phyloP scores from a whole-genome alignment of 1,140 invertebrate genomes.

The Monochamus saltuarius region DNA sequence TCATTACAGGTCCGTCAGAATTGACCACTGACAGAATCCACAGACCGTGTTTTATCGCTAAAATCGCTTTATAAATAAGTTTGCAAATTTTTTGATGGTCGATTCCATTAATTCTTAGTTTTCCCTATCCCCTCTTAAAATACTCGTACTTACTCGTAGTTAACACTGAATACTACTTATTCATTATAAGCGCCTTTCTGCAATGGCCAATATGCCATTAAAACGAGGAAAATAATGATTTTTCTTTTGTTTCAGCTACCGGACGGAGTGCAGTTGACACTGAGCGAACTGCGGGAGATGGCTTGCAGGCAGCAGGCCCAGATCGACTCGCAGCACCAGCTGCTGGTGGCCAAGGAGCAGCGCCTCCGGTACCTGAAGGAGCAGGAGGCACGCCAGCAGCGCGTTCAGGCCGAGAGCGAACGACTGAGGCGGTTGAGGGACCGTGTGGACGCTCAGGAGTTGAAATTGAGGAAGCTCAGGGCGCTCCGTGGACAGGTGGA shows the following conservation, averaged over 20 bases:
- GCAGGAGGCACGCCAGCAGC: slow-evolving; percentile 81
- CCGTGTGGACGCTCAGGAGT: slow-evolving; percentile 89
- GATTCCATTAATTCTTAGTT: too few relatives aligned
- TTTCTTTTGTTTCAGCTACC: slow-evolving; percentile 67
- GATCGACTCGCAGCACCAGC: slow-evolving; percentile 90
- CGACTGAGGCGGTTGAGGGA: slow-evolving; percentile 82
- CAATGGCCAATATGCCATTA: too few relatives aligned
- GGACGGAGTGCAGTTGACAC: slow-evolving; percentile 82
- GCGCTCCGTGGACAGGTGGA: slow-evolving; percentile 90
- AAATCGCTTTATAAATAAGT: too few relatives aligned
- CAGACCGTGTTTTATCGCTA: too few relatives aligned
- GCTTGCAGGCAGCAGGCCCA: slow-evolving; percentile 92
- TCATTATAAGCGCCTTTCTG: too few relatives aligned
- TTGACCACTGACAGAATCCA: too few relatives aligned
- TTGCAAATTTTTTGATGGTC: too few relatives aligned
- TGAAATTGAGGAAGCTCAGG: slow-evolving; percentile 85
- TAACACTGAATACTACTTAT: too few relatives aligned
- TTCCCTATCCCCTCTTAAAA: too few relatives aligned
- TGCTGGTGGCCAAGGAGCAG: slow-evolving; percentile 89
- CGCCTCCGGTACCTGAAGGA: slow-evolving; percentile 91
- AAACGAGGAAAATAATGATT: neutral
- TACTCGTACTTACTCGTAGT: too few relatives aligned
- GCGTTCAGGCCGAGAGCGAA: slow-evolving; percentile 85
- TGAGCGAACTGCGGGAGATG: slow-evolving; percentile 94
- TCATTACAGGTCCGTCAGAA: too few relatives aligned